Evolutionary conservation across 2,888 invertebrate species (phyloP).

Genomic region (Tricholauxania praeusta): DNA sequence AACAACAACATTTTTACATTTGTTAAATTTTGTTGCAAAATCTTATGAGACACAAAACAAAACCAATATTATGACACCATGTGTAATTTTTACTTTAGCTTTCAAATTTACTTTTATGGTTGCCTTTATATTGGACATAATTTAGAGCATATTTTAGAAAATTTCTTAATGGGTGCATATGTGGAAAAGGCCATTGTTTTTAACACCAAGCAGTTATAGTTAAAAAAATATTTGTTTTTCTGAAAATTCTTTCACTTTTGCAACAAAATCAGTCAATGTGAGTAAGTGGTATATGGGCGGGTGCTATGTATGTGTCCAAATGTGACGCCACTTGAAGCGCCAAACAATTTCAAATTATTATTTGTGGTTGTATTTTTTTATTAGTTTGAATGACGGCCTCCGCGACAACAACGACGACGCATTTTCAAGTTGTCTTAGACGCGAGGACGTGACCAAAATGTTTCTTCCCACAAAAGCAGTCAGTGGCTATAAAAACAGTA

Average conservation of each 20-base stretch:
- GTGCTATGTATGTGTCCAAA: neutral
- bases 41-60: too few relatives aligned
- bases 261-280: neutral
- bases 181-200: too few relatives aligned
- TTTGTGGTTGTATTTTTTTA: conserved; percentile 7
- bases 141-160: too few relatives aligned
- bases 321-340: conserved; percentile 21
- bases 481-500: neutral
- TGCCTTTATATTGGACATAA: too few relatives aligned
- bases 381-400: neutral
- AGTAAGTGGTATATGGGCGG: neutral
- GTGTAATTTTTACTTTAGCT: too few relatives aligned
- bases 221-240: neutral
- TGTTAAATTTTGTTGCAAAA: too few relatives aligned
- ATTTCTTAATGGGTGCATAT: too few relatives aligned
- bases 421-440: neutral
- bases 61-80: too few relatives aligned
- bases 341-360: conserved; percentile 24
- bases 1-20: too few relatives aligned
- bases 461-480: conserved; percentile 25
- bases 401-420: neutral
- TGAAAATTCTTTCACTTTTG: neutral
- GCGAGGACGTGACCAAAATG: conserved; percentile 25
- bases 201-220: too few relatives aligned
- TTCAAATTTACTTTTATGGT: too few relatives aligned